Evolutionary conservation across 2,888 invertebrate genomes (phyloP).

Genomic region (Nomada fabriciana): DNA sequence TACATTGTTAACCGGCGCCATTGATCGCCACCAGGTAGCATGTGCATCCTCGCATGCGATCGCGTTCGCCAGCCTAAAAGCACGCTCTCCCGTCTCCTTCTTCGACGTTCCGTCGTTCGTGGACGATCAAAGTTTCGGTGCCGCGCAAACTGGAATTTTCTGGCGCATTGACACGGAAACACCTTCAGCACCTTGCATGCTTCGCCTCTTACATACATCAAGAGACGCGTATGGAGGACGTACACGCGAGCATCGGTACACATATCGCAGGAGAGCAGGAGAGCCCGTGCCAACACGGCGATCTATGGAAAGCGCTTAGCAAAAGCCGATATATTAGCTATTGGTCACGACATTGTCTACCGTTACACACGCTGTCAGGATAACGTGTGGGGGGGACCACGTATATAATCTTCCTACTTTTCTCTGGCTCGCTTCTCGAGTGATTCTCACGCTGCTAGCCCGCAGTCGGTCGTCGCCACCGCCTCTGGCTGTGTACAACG

Average conservation of each 20-base stretch:
- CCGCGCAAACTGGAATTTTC: constrained; percentile 57
- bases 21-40: constrained; percentile 15
- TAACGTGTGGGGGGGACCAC: constrained; percentile 62
- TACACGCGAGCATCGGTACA: constrained; percentile 43
- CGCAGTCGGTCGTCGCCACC: constrained; percentile 64
- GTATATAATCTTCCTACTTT: constrained; percentile 71
- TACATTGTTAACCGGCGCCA: constrained; percentile 33
- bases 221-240: constrained; percentile 40
- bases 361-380: constrained; percentile 78
- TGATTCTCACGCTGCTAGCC: constrained; percentile 72
- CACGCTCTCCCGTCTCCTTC: background rate
- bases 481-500: constrained; percentile 65
- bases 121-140: constrained; percentile 40
- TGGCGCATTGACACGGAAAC: constrained; percentile 64
- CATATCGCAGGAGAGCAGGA: constrained; percentile 32
- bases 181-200: constrained; percentile 37
- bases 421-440: constrained; percentile 63
- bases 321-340: constrained; percentile 79
- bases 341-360: constrained; percentile 82
- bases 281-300: constrained; percentile 55
- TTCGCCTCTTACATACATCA: constrained; percentile 38
- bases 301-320: constrained; percentile 76
- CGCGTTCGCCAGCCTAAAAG: constrained; percentile 1
- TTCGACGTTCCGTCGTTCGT: background rate
- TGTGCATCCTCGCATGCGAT: constrained; percentile 23